Percentiles rank a stretch among this genome's conserved stretches.
These are phyloP conservation scores for Brachypodius melanocephalos DNA, from an alignment of 2,113 vertebrate species.

Conservation along the genomic window DNA sequence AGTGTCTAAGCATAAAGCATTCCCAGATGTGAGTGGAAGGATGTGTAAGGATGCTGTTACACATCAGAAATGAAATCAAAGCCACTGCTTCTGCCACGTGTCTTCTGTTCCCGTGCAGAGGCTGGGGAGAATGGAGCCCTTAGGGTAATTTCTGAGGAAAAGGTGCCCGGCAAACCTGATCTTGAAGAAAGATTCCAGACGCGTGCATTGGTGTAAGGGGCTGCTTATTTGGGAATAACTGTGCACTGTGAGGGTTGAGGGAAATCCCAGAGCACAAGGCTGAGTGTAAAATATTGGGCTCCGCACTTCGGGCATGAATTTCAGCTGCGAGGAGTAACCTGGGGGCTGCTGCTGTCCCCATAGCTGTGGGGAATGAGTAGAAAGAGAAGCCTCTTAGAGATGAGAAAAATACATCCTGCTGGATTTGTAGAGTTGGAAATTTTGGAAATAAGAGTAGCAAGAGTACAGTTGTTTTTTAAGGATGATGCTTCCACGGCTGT, in stretches of 20 bases:
- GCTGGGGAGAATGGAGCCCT: not conserved
- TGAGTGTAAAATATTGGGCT: fast-evolving
- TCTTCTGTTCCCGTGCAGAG: not conserved
- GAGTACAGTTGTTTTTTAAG: not conserved
- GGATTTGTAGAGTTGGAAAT: not conserved
- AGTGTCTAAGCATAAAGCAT: not conserved
- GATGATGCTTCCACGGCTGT: not conserved
- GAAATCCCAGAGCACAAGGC: not conserved
- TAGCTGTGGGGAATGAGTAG: fast-evolving
- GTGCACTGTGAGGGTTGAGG: not conserved
- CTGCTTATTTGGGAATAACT: not conserved
- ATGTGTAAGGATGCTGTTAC: not conserved
- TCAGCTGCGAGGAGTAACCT: fast-evolving
- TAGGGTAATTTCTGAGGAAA: not conserved
- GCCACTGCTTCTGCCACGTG: not conserved
- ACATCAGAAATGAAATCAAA: not conserved
- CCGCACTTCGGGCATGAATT: fast-evolving
- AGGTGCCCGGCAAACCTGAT: not conserved
- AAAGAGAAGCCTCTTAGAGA: no score
- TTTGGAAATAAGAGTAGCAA: not conserved
- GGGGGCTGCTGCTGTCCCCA: not conserved
- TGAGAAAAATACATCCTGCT: not conserved
- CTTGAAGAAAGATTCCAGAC: not conserved
- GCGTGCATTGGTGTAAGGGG: fast-evolving
- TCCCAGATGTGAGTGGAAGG: not conserved